Evolutionary conservation across 2,797 vertebrate species (phyloP).

Genomic region (Danio tinwini): DNA sequence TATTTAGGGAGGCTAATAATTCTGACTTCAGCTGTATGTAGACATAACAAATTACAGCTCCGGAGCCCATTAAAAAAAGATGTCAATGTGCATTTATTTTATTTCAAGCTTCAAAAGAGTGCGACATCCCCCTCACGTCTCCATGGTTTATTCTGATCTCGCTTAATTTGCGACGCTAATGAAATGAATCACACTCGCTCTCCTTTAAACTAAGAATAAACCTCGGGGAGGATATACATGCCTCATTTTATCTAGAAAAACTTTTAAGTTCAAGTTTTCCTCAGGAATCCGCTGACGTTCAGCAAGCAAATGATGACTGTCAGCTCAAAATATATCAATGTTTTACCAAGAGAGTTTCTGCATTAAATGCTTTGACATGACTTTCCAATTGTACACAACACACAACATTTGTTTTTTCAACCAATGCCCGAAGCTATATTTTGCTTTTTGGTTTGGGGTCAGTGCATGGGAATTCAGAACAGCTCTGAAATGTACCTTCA

Average conservation of each 20-base stretch:
- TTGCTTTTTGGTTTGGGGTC: slow-evolving; percentile 37
- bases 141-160: slow-evolving; percentile 36
- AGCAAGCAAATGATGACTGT: neutral
- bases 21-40: too few species aligned
- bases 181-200: slow-evolving; percentile 4
- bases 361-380: neutral
- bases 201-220: slow-evolving; percentile 32
- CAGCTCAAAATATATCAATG: slow-evolving; percentile 25
- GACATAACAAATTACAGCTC: slow-evolving; percentile 42
- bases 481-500: slow-evolving; percentile 15
- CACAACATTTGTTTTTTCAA: neutral
- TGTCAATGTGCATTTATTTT: slow-evolving; percentile 34
- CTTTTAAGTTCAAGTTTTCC: neutral
- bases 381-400: slow-evolving; percentile 11
- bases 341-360: slow-evolving; percentile 21
- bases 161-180: slow-evolving; percentile 23
- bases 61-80: slow-evolving; percentile 14
- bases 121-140: slow-evolving; percentile 16
- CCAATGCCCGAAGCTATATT: neutral
- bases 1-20: too few species aligned
- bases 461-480: slow-evolving; percentile 30
- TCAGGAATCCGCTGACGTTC: slow-evolving; percentile 4
- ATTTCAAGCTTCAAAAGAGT: slow-evolving; percentile 32
- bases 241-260: slow-evolving; percentile 6
- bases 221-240: neutral